phyloP scores from a whole-genome alignment of 2,888 invertebrate species.

The Malachius bipustulatus region DNA sequence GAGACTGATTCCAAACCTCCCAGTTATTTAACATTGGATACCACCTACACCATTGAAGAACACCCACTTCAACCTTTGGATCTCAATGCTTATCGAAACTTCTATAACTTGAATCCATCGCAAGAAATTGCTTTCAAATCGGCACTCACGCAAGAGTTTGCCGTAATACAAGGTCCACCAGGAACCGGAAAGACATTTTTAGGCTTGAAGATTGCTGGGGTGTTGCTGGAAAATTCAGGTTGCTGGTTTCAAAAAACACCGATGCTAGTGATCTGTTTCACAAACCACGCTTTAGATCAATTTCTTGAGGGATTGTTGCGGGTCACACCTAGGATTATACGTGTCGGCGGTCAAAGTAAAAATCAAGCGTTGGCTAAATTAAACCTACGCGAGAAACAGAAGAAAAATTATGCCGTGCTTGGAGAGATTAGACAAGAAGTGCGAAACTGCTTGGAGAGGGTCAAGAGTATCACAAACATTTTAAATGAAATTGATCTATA shows the following conservation, averaged over 20 bases:
- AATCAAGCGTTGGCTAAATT: conserved; percentile 43
- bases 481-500: conserved; percentile 28
- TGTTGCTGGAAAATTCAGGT: conserved; percentile 46
- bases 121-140: conserved; percentile 56
- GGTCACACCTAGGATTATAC: conserved; percentile 47
- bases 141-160: conserved; percentile 59
- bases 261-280: conserved; percentile 68
- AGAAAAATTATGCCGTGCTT: conserved; percentile 11
- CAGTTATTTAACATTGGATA: conserved; percentile 28
- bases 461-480: conserved; percentile 12
- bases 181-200: conserved; percentile 80
- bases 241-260: conserved; percentile 40
- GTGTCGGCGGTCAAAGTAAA: conserved; percentile 60
- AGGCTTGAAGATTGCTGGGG: conserved; percentile 61
- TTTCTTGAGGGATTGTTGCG: conserved; percentile 59
- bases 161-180: conserved; percentile 76
- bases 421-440: conserved; percentile 14
- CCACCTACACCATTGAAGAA: conserved; percentile 16
- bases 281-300: conserved; percentile 80
- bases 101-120: conserved; percentile 45
- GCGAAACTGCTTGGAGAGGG: conserved; percentile 11
- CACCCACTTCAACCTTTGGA: conserved; percentile 11
- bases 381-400: conserved; percentile 31
- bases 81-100: conserved; percentile 6
- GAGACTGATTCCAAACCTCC: conserved; percentile 30